These are phyloP conservation scores for Rhagonycha fulva DNA, from an alignment of 2,888 invertebrate genomes.

Conservation along the genomic window DNA sequence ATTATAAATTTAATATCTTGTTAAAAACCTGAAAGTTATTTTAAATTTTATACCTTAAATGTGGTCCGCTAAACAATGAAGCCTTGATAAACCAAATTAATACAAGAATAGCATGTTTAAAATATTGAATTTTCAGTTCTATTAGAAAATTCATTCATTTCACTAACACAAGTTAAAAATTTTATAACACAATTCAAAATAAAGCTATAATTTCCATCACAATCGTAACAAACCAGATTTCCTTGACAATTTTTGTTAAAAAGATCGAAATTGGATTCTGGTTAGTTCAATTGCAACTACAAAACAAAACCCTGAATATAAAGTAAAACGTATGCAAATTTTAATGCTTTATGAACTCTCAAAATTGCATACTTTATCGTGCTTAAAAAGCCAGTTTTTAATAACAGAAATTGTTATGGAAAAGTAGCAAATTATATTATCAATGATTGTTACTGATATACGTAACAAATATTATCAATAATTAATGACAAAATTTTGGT, in stretches of 20 bases:
- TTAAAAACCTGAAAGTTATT: neutral
- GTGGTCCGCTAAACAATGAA: neutral
- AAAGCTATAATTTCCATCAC: too few relatives aligned
- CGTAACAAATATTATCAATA: neutral
- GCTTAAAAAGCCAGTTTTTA: neutral
- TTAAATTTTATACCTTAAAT: neutral
- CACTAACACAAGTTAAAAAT: too few relatives aligned
- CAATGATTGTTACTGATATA: neutral
- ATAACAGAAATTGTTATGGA: neutral
- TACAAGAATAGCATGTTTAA: slow-evolving; percentile 4
- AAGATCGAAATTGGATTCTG: neutral
- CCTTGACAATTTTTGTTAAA: neutral
- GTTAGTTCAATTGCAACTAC: neutral
- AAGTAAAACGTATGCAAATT: neutral
- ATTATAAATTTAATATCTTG: neutral
- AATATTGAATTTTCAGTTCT: neutral
- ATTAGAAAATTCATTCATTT: neutral
- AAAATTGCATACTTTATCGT: neutral
- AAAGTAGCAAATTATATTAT: neutral
- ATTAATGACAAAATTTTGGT: neutral
- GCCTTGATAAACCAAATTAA: slow-evolving; percentile 1
- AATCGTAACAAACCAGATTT: neutral
- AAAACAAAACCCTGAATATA: neutral
- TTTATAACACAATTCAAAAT: too few relatives aligned
- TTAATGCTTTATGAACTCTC: neutral